Base-by-base conservation (phyloP, 2,797 vertebrate species). In the Dendrocincla tyrannina region DNA sequence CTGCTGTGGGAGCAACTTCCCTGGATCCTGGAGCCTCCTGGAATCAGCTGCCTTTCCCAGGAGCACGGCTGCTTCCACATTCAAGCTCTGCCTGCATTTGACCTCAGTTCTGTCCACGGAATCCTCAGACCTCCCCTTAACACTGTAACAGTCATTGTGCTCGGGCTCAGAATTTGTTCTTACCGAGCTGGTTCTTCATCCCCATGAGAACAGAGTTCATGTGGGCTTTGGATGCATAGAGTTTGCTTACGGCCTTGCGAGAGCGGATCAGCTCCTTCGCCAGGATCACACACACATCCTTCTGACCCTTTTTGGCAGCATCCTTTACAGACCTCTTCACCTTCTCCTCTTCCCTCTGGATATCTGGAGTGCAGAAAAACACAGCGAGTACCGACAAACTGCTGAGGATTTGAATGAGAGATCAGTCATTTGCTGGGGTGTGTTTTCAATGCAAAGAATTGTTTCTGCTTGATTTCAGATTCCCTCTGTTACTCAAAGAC, bases 111-210 rank as follows among this genome's bases (percentile, higher is more conserved):
- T 64, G 30, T 14, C 41, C 63, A 53, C 1, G 7, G 25, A 76
- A 82, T 70, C 22, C 4, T 70, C 49, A 60, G 67, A 55, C 42
- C 30, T 68, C 27, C 8, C 17, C 49, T 59, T 49, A 30, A 23
- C 23, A 11, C 27, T 18, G 39, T 28, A 68, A 39, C 28, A 78
- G 37, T 17, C 62, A 50, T 1, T 49, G 52, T 39, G 68, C 17
- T 35, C 0, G 16, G 32, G 9, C 18, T 37, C 23, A n/a, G 62
- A 11, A 63, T 19, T 14, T 39, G 28, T 16, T 96, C 99, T 99
- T 97, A 99, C 99, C 98, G 1, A 99, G 98, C 95, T 99, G 99
- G 98, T 99, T 99, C 98, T 99, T 99, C 99, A 99, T 99, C 64
- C 99, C 99, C 98, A 99, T 99, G 49, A 98, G 97, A 47, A 99